Conservation (phyloP, 23 tunicate species). For the Trididemnum miniatum region DNA sequence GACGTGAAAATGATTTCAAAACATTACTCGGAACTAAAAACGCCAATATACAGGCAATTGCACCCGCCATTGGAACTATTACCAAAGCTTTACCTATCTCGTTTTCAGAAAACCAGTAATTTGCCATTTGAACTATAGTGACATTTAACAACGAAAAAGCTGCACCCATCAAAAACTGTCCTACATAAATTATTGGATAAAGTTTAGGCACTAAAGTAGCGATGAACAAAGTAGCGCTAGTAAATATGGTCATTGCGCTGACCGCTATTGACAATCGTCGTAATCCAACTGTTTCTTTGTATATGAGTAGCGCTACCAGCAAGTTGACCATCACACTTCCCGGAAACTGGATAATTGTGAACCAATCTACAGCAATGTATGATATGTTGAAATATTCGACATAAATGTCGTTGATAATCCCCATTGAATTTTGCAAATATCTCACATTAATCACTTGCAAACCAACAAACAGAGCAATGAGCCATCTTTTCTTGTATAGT, state of each 20-base stretch:
- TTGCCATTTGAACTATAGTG: background rate
- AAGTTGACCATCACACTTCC: background rate
- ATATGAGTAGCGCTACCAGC: background rate
- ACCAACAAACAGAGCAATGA: background rate
- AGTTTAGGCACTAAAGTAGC: background rate
- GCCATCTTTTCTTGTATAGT: background rate
- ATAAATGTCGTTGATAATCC: slow-evolving; percentile 5
- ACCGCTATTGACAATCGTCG: background rate
- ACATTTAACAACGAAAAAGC: background rate
- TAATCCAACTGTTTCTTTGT: background rate
- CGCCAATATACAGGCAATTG: background rate
- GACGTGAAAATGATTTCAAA: too few species aligned
- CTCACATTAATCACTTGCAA: background rate
- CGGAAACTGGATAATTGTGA: background rate
- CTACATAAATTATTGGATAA: background rate
- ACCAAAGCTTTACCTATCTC: background rate
- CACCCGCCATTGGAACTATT: background rate
- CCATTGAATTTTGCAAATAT: background rate
- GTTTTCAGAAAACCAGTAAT: background rate
- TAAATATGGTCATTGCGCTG: background rate
- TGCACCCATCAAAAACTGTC: background rate
- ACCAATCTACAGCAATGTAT: background rate
- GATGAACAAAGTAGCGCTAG: background rate
- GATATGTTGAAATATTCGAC: slow-evolving; percentile 17
- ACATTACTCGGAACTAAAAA: background rate